Evolutionary conservation across 2,113 vertebrate species (phyloP).

Genomic region (Myanophis thanlyinensis): DNA sequence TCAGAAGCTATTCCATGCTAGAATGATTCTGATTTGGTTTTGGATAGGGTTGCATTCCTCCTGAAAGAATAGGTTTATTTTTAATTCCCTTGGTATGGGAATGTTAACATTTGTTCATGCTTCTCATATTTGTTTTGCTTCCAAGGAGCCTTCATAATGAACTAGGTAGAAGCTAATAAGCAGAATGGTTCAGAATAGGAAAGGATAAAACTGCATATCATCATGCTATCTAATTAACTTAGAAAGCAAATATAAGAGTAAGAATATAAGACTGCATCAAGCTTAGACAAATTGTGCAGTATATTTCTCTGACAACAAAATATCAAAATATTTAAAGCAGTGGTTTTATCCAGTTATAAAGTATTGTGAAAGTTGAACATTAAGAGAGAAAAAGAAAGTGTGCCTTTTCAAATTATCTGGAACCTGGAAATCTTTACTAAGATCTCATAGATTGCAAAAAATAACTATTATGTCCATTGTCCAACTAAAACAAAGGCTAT

Average conservation of each 20-base stretch:
- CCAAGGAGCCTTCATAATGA: neutral
- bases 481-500: neutral
- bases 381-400: neutral
- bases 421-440: neutral
- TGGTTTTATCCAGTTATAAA: neutral
- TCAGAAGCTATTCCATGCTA: neutral
- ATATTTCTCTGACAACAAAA: neutral
- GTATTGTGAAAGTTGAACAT: neutral
- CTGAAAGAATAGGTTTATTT: neutral
- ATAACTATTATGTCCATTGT: neutral
- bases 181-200: neutral
- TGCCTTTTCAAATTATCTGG: neutral
- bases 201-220: neutral
- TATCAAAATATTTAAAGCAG: neutral
- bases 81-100: neutral
- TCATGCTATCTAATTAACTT: neutral
- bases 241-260: neutral
- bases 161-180: neutral
- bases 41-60: neutral
- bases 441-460: neutral
- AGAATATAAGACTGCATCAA: neutral
- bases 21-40: neutral
- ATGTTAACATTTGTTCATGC: neutral
- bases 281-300: neutral
- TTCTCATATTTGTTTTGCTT: neutral